phyloP scores from a whole-genome alignment of 2,797 vertebrate species.

The Acanthornis magna region DNA sequence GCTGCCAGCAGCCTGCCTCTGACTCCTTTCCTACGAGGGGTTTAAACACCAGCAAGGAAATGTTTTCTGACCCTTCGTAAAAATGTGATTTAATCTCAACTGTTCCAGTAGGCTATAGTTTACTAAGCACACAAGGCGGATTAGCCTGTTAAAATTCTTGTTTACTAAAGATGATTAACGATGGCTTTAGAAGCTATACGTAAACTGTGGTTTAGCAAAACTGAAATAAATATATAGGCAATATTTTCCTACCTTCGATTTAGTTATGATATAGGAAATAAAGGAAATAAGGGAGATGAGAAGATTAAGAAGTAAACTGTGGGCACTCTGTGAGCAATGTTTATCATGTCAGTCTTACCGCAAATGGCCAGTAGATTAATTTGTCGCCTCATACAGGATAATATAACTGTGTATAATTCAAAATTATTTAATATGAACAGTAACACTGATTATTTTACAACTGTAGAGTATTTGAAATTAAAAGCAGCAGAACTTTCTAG shows the following conservation, averaged over 20 bases:
- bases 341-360: not conserved
- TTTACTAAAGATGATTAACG: not conserved
- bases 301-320: not conserved
- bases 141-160: not conserved
- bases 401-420: not conserved
- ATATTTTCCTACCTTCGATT: not conserved
- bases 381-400: not conserved
- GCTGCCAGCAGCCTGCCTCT: not conserved
- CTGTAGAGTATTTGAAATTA: not conserved
- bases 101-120: not conserved
- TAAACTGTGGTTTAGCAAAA: not conserved
- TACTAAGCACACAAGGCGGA: not conserved
- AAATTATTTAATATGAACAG: not conserved
- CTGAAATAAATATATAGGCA: not conserved
- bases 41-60: not conserved
- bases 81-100: not conserved
- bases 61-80: rapidly evolving
- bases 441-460: not conserved
- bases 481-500: not conserved
- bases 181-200: not conserved
- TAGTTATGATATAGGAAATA: not conserved
- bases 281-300: not conserved
- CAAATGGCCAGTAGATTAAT: not conserved
- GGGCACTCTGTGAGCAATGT: not conserved
- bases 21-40: not conserved